Base-by-base conservation (phyloP, 2,888 invertebrate genomes). In the Phaedon cochleariae region DNA sequence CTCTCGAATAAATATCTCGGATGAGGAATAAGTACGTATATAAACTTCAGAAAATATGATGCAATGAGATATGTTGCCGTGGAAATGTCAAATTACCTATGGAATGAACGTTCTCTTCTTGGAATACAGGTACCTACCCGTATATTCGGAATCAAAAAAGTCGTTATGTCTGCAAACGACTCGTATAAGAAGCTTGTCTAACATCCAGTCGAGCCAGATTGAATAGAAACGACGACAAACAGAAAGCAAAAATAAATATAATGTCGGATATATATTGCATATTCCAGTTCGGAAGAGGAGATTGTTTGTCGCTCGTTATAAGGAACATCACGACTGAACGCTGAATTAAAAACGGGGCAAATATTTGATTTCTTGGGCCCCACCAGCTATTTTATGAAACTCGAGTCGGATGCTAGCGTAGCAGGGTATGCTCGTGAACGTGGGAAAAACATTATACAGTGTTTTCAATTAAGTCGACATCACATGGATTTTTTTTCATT, bases 221-320 rank as follows among this genome's bases (percentile, higher is more conserved):
- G 61, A 57, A 65, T 45, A 51, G 48, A 60, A 60, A 60, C 60
- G 58, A 62, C 62, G 62, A 45, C 41, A 52, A 65, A 58, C 41
- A 65, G 49, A 58, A 59, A 58, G 65, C 31, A 48, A 59, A 46
- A 58, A 65, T 62, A 65, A 65, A 65, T 65, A 65, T 45, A 62
- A 65, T 58, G 61, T 48, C 61, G 58, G 54, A 62, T 57, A 65
- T 57, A 65, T 65, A 65, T 65, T 62, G 59, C 60, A 62, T 62
- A 57, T 58, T 51, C 57, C 49, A 52, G 45, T 57, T 51, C 17
- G 26, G 58, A 41, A n/a, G 45, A 45, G 26, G 45, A 26, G 45
- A 18, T 57, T 22, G 57, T 57, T 57, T 41, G 57, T 26, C 21
- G 26, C 57, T 57, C 45, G 57, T 46, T 45, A 45, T 37, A 46